Conservation (phyloP, 2,797 vertebrate genomes). For the Caiman crocodilus region DNA sequence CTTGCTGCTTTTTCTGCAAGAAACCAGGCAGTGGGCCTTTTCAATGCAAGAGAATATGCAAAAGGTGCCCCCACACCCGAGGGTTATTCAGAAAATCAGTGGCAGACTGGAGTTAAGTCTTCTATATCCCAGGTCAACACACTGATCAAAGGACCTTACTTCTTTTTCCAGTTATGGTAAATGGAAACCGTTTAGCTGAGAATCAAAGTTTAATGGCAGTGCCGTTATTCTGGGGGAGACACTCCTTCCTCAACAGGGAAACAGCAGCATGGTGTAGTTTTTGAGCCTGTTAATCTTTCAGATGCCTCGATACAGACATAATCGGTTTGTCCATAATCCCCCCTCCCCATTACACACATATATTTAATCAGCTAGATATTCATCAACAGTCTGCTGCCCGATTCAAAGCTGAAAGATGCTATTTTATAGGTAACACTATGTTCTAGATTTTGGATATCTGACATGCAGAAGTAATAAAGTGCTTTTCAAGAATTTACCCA, state of each 20-base stretch:
- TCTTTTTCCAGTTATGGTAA: neutral
- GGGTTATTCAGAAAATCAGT: neutral
- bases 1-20: neutral
- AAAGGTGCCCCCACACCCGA: neutral
- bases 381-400: neutral
- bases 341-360: no score
- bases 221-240: neutral
- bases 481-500: neutral
- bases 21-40: neutral
- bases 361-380: neutral
- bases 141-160: neutral
- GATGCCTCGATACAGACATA: neutral
- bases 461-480: neutral
- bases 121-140: fast-evolving
- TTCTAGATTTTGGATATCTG: neutral
- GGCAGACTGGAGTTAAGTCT: neutral
- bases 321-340: neutral
- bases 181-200: neutral
- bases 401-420: neutral
- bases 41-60: neutral
- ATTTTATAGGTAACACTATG: neutral
- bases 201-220: neutral
- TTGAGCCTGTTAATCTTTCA: neutral
- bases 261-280: neutral
- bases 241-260: neutral